These are phyloP conservation scores for Peucedramus taeniatus DNA, from an alignment of 2,113 vertebrate species.

Conservation along the genomic window DNA sequence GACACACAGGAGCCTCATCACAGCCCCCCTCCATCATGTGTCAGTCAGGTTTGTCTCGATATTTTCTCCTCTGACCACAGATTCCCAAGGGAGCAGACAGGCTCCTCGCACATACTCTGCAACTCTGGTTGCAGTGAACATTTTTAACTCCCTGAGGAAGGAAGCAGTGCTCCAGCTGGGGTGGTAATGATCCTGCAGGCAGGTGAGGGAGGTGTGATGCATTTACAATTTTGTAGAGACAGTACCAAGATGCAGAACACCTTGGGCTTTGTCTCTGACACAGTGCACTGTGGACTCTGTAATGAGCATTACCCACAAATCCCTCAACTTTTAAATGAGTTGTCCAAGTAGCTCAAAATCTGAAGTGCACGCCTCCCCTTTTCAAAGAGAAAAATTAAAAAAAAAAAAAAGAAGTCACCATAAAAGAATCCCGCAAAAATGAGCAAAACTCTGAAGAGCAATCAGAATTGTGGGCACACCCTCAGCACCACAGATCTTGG, in stretches of 20 bases:
- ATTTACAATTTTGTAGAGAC: not conserved
- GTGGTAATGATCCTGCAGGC: not conserved
- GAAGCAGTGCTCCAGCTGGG: not conserved
- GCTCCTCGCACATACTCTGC: not conserved
- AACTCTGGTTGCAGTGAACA: not conserved
- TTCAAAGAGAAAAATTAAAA: not conserved
- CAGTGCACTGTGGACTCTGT: not conserved
- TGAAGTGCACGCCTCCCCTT: not conserved
- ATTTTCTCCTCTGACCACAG: not conserved
- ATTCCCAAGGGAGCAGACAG: not conserved
- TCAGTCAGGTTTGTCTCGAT: fast-evolving
- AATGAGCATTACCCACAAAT: not conserved
- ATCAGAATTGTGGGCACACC: not conserved
- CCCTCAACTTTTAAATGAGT: not conserved
- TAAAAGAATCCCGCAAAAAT: not conserved
- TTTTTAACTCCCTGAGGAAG: not conserved
- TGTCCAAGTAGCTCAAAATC: not conserved
- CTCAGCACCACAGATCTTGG: not conserved
- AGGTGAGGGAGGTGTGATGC: not conserved
- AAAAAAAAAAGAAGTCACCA: not conserved
- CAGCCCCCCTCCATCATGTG: not conserved
- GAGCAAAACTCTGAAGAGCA: not conserved
- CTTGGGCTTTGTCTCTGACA: not conserved
- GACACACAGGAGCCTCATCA: not conserved
- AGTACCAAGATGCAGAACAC: fast-evolving